Percentiles rank a stretch among this genome's conserved stretches.
These are phyloP conservation scores for Aurelia coerulea DNA, from an alignment of 30 jellyfish, hydroid and myxozoan genomes.

Conservation along the genomic window DNA sequence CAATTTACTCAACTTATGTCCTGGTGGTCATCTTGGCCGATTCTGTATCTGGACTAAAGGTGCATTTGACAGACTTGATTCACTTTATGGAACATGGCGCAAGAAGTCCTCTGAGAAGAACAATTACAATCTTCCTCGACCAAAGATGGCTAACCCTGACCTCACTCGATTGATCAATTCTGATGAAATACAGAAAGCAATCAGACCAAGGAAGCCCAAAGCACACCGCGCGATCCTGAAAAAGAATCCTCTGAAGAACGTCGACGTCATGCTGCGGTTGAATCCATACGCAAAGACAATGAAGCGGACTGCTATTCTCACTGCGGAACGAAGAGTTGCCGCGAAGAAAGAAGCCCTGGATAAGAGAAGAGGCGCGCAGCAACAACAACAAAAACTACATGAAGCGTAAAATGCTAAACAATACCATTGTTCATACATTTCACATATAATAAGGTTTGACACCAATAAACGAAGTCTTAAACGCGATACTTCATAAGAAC, in stretches of 20 bases:
- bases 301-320: slow-evolving; percentile 82
- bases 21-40: slow-evolving; percentile 99
- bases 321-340: slow-evolving; percentile 69
- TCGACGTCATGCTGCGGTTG: slow-evolving; percentile 71
- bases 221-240: slow-evolving; percentile 73
- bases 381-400: background rate
- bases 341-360: slow-evolving; percentile 79
- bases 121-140: slow-evolving; percentile 88
- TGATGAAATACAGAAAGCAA: slow-evolving; percentile 90
- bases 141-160: slow-evolving; percentile 90
- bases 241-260: slow-evolving; percentile 93
- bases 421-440: too few species aligned
- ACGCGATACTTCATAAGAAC: too few species aligned
- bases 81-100: slow-evolving; percentile 91
- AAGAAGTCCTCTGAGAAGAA: slow-evolving; percentile 82
- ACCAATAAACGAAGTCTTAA: too few species aligned
- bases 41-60: slow-evolving; percentile 90
- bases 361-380: slow-evolving; percentile 72
- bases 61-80: slow-evolving; percentile 89
- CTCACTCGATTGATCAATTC: slow-evolving; percentile 87
- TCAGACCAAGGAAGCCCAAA: slow-evolving; percentile 80
- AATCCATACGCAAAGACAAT: slow-evolving; percentile 85
- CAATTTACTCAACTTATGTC: slow-evolving; percentile 82
- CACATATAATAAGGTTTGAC: too few species aligned
- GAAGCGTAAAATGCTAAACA: too few species aligned